phyloP scores from a whole-genome alignment of 2,113 vertebrate genomes.

The Maylandia zebra region DNA sequence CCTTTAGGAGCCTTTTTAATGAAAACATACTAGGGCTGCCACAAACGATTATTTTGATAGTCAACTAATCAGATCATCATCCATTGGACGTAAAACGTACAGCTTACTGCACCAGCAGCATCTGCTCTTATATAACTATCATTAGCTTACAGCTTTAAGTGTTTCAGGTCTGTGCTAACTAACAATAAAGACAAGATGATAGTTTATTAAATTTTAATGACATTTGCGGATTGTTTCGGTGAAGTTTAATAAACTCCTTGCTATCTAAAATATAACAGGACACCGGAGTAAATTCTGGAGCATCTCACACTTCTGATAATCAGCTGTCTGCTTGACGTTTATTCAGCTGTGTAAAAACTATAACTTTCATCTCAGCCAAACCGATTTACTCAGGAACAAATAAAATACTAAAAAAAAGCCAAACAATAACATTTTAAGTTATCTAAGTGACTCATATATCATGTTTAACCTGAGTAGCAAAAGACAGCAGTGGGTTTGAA shows the following conservation, averaged over 20 bases:
- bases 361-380: no score
- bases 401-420: no score
- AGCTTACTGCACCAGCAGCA: not conserved
- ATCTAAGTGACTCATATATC: no score
- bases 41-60: not conserved
- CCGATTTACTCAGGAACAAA: no score
- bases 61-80: not conserved
- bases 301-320: not conserved
- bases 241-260: not conserved
- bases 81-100: accelerated
- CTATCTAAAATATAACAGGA: not conserved
- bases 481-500: no score
- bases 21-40: not conserved
- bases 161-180: accelerated
- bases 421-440: no score
- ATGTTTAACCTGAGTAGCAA: no score
- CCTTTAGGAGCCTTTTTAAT: not conserved
- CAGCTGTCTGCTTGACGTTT: no score
- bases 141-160: not conserved
- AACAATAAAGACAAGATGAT: not conserved
- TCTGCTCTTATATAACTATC: not conserved
- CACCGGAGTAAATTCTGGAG: accelerated
- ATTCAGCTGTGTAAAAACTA: no score
- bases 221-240: accelerated
- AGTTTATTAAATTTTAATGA: not conserved